phyloP scores from a whole-genome alignment of 2,113 vertebrate species.

The Nymphicus hollandicus region DNA sequence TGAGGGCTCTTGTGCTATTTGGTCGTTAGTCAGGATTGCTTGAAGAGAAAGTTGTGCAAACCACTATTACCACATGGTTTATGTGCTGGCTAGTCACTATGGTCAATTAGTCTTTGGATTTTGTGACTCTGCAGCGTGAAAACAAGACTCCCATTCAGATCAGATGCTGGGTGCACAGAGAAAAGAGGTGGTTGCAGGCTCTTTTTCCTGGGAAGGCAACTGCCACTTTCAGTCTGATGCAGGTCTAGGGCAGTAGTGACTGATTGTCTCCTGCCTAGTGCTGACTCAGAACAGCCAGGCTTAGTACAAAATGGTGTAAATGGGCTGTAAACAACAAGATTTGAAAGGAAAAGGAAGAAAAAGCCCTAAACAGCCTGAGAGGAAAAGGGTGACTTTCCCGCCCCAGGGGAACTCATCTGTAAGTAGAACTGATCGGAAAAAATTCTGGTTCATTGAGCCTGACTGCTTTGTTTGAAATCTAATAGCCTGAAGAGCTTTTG shows the following conservation, averaged over 20 bases:
- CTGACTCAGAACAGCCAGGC: not conserved
- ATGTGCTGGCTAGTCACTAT: not conserved
- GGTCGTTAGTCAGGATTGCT: not conserved
- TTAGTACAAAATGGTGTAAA: conserved; percentile 16
- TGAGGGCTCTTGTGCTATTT: not conserved
- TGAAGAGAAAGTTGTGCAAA: conserved; percentile 20
- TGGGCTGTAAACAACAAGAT: conserved; percentile 9
- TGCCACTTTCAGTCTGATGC: not conserved
- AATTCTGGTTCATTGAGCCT: not conserved
- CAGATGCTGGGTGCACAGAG: rapidly evolving
- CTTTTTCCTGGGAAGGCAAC: not conserved
- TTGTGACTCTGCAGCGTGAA: not conserved
- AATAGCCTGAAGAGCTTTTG: not conserved
- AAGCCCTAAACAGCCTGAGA: not conserved
- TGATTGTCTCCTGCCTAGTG: not conserved
- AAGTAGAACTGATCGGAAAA: conserved; percentile 12
- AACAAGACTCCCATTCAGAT: not conserved
- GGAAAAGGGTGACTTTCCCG: not conserved
- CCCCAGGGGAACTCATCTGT: conserved; percentile 21
- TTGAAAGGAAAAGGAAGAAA: not conserved
- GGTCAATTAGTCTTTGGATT: not conserved
- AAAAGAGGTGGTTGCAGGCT: not conserved
- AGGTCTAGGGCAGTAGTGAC: not conserved
- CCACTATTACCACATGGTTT: not conserved
- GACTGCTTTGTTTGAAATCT: not conserved